Evolutionary conservation across 1,140 invertebrate genomes (phyloP), one percentile per base, ranked within the genome.

Genomic region (Proctacanthus coquilletti): DNA sequence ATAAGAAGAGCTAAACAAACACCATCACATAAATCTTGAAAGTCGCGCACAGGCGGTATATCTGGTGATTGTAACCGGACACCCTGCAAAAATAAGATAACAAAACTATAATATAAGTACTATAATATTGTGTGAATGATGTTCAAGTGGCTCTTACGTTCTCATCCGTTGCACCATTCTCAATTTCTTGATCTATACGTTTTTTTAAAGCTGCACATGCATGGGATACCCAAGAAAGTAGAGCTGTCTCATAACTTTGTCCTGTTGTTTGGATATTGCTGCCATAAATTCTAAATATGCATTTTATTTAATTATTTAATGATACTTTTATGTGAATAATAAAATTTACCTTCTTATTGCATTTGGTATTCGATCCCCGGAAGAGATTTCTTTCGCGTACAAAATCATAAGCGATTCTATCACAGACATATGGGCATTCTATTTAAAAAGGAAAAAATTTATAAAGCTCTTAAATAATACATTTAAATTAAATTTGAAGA

Each of bases 331-430:
- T 23, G 34, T 35, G 18, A 21, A 21, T 3, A 17, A 21, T 18
- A 15, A 18, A 5, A 25, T 68, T 59, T 78, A 85, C 41, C 83
- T 68, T 49, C 77, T 71, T 36, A 93, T 80, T 34, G 91, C 86
- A 39, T 86, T 77, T 18, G 81, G 70, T 19, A 95, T 80, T 36
- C 85, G 71, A 47, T 96, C 91, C 23, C 81, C 71, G 14, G 85
- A 89, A 42, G 93, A 80, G 40, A 94, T 83, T 65, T 96, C 88
- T 52, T 84, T 82, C 44, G 89, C 80, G 66, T 95, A 95, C 43
- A 97, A 72, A 49, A 76, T 72, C 92, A 98, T 97, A 57, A 98
- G 71, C 46, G 86, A 85, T 70, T 98, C 92, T 65, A 96, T 93
- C 62, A 98, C 83, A 60, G 85, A 77, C 75, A 97, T 80, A 65